Evolutionary conservation across 2,113 vertebrate genomes (phyloP).

Genomic region (Benitochromis conjunctus): DNA sequence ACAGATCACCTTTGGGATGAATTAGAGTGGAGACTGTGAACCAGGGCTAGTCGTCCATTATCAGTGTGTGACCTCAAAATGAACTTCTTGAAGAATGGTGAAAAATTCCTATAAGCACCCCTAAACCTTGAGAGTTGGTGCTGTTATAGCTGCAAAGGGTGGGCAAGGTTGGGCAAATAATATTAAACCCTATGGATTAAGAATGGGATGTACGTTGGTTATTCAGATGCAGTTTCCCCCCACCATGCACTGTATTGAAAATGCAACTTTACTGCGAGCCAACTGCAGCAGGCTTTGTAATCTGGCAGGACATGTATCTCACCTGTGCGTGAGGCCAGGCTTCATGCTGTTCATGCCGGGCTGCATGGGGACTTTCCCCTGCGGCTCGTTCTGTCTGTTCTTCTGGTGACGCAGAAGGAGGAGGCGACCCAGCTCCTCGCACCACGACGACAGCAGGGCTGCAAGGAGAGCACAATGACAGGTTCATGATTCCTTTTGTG

Average conservation of each 20-base stretch:
- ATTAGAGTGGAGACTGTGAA: background rate
- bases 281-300: background rate
- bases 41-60: background rate
- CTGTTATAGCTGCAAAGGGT: background rate
- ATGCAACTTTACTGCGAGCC: background rate
- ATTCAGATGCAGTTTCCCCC: background rate
- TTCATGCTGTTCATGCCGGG: slow-evolving; percentile 99
- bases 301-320: background rate
- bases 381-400: slow-evolving; percentile 95
- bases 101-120: background rate
- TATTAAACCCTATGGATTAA: background rate
- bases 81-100: background rate
- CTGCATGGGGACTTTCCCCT: slow-evolving; percentile 97
- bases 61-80: background rate
- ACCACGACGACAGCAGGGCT: slow-evolving; percentile 98
- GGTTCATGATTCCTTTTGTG: background rate
- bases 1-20: background rate
- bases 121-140: background rate
- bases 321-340: slow-evolving; percentile 97
- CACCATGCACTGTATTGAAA: background rate
- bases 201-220: background rate
- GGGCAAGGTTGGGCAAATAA: no score
- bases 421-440: slow-evolving; percentile 96
- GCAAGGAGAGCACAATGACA: slow-evolving; percentile 51
- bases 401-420: slow-evolving; percentile 99